Conservation (phyloP, 2,113 vertebrate genomes). For the Catharus bicknelli region DNA sequence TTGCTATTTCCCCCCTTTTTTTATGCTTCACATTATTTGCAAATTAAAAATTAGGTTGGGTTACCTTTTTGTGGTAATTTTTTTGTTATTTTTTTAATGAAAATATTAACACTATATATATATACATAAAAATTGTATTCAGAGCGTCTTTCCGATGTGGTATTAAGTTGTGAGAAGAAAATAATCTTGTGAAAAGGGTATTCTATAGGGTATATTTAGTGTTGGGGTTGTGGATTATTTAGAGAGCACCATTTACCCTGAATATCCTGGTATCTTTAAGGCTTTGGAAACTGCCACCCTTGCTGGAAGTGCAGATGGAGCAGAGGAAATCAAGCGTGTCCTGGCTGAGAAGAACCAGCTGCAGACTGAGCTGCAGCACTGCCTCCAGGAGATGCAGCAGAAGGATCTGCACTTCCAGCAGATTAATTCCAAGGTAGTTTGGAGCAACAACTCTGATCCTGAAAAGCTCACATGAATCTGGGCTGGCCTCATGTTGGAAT, state of each 20-base stretch:
- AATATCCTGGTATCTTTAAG: not conserved
- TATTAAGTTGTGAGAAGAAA: not conserved
- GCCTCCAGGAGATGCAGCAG: constrained; percentile 82
- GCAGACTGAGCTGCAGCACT: constrained; percentile 77
- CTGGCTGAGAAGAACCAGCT: constrained; percentile 74
- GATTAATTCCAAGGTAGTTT: constrained; percentile 77
- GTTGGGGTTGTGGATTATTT: not conserved
- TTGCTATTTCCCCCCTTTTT: not conserved
- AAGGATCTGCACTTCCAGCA: constrained; percentile 81
- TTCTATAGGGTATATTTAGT: not conserved
- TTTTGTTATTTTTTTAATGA: not conserved
- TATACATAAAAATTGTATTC: too few relatives aligned
- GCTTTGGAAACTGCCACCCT: constrained; percentile 61
- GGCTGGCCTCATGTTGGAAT: not conserved
- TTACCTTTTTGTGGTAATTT: not conserved
- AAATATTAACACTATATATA: not conserved
- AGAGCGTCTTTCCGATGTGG: not conserved
- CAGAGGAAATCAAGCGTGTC: constrained; percentile 53
- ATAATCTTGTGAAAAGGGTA: not conserved
- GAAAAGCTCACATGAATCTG: not conserved
- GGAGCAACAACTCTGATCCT: not conserved
- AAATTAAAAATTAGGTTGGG: not conserved
- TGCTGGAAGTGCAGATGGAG: constrained; percentile 25
- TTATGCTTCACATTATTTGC: not conserved
- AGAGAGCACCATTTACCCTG: not conserved